A percentile compares a stretch with the other conserved stretches of the same genome.
phyloP scores from a whole-genome alignment of 2,113 vertebrate genomes.

The Taxidea taxus region DNA sequence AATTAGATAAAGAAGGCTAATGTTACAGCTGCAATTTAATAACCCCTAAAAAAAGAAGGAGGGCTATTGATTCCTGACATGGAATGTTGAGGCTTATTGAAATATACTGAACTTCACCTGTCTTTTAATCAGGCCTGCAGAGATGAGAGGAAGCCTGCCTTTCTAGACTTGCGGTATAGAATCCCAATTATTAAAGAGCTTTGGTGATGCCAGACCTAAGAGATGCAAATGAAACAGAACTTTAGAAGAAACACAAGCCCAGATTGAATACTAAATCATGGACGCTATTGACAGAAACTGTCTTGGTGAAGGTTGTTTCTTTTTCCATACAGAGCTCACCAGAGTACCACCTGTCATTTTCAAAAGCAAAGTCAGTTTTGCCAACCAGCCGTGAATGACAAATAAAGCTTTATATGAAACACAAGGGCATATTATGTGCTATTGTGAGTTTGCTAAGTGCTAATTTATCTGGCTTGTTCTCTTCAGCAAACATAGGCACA shows the following conservation, averaged over 20 bases:
- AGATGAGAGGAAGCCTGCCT: constrained; percentile 67
- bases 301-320: constrained; percentile 84
- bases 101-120: constrained; percentile 87
- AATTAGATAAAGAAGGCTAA: constrained; percentile 91
- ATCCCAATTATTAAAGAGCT: constrained; percentile 73
- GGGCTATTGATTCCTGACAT: constrained; percentile 88
- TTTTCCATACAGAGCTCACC: constrained; percentile 84
- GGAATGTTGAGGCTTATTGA: constrained; percentile 85
- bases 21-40: constrained; percentile 92
- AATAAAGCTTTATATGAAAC: constrained; percentile 90
- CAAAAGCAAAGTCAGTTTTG: constrained; percentile 91
- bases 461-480: constrained; percentile 92
- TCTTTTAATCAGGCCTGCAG: constrained; percentile 78
- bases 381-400: constrained; percentile 89
- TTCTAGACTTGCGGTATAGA: constrained; percentile 68
- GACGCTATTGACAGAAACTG: constrained; percentile 82
- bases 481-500: constrained; percentile 86
- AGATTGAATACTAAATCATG: constrained; percentile 81
- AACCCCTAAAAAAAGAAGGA: constrained; percentile 86
- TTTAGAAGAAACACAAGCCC: constrained; percentile 76
- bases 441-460: constrained; percentile 90
- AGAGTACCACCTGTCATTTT: constrained; percentile 92
- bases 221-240: constrained; percentile 82
- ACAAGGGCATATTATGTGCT: constrained; percentile 89
- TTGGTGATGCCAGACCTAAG: constrained; percentile 75